phyloP scores from a whole-genome alignment of 2,797 vertebrate species.

The Eulemur albifrons region DNA sequence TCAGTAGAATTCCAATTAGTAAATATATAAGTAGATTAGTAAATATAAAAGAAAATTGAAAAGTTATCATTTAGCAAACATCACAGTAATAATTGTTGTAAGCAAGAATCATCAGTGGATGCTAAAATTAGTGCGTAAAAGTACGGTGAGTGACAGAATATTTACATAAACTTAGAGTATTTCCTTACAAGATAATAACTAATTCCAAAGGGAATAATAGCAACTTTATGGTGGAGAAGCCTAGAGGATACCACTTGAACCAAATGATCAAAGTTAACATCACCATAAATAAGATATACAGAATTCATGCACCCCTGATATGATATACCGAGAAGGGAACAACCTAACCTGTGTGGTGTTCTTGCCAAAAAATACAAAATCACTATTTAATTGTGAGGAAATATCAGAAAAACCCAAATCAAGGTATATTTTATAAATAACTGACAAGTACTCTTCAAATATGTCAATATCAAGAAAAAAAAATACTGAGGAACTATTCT shows the following conservation, averaged over 20 bases:
- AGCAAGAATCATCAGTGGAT: not conserved
- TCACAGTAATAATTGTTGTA: not conserved
- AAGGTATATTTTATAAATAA: not conserved
- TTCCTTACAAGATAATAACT: not conserved
- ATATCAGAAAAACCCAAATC: not conserved
- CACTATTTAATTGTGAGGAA: not conserved
- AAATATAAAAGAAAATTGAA: not conserved
- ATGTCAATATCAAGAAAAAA: not conserved
- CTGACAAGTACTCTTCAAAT: not conserved
- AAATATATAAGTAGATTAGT: not conserved
- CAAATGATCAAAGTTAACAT: not conserved
- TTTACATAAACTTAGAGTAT: not conserved
- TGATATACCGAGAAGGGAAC: not conserved
- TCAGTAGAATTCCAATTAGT: not conserved
- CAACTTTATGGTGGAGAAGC: not conserved
- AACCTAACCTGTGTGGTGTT: too few species aligned
- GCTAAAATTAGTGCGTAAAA: not conserved
- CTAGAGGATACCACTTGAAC: too few species aligned
- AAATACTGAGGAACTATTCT: not conserved
- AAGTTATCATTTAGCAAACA: not conserved
- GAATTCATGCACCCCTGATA: accelerated
- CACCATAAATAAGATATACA: not conserved
- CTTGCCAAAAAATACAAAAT: not conserved
- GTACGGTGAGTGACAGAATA: not conserved
- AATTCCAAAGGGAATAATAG: not conserved